Evolutionary conservation across 2,888 invertebrate genomes (phyloP).

Genomic region (Bembecia ichneumoniformis): DNA sequence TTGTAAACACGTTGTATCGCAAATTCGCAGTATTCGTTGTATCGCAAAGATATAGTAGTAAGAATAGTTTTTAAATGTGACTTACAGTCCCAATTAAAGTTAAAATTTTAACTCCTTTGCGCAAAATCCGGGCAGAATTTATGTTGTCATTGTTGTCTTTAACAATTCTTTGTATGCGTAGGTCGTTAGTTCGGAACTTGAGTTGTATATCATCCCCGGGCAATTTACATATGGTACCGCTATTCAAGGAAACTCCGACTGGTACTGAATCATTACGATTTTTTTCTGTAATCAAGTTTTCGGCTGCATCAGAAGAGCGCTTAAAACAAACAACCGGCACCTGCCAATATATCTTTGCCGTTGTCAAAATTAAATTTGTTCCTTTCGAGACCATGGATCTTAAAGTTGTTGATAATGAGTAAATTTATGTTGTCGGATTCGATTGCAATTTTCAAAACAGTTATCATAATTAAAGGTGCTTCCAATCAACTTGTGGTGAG

Average conservation of each 20-base stretch:
- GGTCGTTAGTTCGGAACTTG: slow-evolving; percentile 31
- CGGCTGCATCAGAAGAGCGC: slow-evolving; percentile 37
- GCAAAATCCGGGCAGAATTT: slow-evolving; percentile 9
- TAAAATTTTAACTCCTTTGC: background rate
- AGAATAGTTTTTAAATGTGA: background rate
- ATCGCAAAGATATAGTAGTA: background rate
- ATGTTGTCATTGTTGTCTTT: slow-evolving; percentile 32
- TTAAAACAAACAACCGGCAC: slow-evolving; percentile 55
- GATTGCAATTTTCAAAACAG: slow-evolving; percentile 24
- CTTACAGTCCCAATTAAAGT: background rate
- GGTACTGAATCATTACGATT: slow-evolving; percentile 43
- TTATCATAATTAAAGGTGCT: slow-evolving; percentile 51
- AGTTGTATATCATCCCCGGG: slow-evolving; percentile 34
- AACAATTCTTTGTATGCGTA: slow-evolving; percentile 34
- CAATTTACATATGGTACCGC: slow-evolving; percentile 63
- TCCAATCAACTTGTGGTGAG: slow-evolving; percentile 39
- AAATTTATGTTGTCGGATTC: slow-evolving; percentile 3
- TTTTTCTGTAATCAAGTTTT: slow-evolving; percentile 60
- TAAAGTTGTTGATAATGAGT: slow-evolving; percentile 3
- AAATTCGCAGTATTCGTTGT: background rate
- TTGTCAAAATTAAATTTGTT: slow-evolving; percentile 6
- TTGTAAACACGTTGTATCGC: background rate
- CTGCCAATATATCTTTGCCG: slow-evolving; percentile 20
- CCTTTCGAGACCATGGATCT: background rate
- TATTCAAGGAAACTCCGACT: slow-evolving; percentile 47